Percentiles rank a stretch among this genome's conserved stretches.
Evolutionary conservation across 1,140 invertebrate genomes (phyloP).

Genomic region (Leptopilina clavipes): DNA sequence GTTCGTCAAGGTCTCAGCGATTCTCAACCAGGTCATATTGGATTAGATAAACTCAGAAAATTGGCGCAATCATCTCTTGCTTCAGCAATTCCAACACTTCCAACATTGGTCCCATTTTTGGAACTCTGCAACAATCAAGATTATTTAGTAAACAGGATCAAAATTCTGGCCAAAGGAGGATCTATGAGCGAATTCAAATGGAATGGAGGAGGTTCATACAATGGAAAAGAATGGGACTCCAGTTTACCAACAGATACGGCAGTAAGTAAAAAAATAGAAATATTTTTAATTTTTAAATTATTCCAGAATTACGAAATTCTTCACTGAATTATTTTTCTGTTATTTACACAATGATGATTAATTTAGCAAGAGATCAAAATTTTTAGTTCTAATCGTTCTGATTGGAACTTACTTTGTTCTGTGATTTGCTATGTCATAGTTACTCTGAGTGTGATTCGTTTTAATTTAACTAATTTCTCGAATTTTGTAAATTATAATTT

Average conservation of each 20-base stretch:
- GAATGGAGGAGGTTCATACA: constrained; percentile 83
- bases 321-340: neutral
- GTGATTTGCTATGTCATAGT: constrained; percentile 28
- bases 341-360: constrained; percentile 16
- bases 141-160: constrained; percentile 86
- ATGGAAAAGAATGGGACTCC: constrained; percentile 86
- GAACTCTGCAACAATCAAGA: constrained; percentile 88
- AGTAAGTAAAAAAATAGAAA: constrained; percentile 74
- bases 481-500: no score
- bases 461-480: neutral
- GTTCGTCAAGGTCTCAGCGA: constrained; percentile 82
- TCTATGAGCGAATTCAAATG: constrained; percentile 89
- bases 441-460: constrained; percentile 7
- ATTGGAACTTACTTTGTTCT: constrained; percentile 10
- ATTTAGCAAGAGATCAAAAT: neutral
- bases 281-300: neutral
- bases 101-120: constrained; percentile 84
- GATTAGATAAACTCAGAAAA: constrained; percentile 82
- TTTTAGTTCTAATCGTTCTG: constrained; percentile 20
- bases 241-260: constrained; percentile 87
- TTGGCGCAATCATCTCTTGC: constrained; percentile 80
- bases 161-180: constrained; percentile 83
- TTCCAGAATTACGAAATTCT: neutral
- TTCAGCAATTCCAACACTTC: constrained; percentile 81
- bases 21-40: constrained; percentile 81